Conservation (phyloP, 2,888 invertebrate genomes). For the Hypomecis punctinalis region DNA sequence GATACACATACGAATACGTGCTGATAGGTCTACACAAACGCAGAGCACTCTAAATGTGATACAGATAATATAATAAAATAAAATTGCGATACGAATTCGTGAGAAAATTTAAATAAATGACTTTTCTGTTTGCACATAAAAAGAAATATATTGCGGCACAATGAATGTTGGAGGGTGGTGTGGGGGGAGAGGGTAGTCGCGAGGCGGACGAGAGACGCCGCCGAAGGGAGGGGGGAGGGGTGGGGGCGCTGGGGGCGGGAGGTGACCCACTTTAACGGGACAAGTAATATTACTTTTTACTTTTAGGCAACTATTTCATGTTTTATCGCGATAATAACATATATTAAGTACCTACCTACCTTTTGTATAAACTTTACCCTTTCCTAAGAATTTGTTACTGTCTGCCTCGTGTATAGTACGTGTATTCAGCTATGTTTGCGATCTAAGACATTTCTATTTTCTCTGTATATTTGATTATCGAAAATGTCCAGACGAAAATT, state of each 20-base stretch:
- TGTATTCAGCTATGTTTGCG: slow-evolving; percentile 10
- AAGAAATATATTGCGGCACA: slow-evolving; percentile 86
- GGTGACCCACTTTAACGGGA: slow-evolving; percentile 86
- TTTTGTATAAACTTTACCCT: slow-evolving; percentile 59
- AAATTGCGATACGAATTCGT: slow-evolving; percentile 85
- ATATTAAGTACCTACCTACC: slow-evolving; percentile 53
- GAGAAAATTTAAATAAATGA: slow-evolving; percentile 86
- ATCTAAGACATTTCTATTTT: slow-evolving; percentile 13
- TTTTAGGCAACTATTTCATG: slow-evolving; percentile 85
- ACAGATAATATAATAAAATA: slow-evolving; percentile 85
- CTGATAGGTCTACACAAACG: slow-evolving; percentile 62
- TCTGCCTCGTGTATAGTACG: slow-evolving; percentile 14
- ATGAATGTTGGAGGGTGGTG: slow-evolving; percentile 81
- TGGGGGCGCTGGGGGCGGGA: slow-evolving; percentile 58
- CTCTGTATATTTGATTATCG: slow-evolving; percentile 8
- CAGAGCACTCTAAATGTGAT: slow-evolving; percentile 79
- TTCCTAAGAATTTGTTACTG: slow-evolving; percentile 49
- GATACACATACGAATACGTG: slow-evolving; percentile 49
- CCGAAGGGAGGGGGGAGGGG: slow-evolving; percentile 51
- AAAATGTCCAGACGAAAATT: slow-evolving; percentile 22
- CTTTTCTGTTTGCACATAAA: slow-evolving; percentile 86
- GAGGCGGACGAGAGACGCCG: slow-evolving; percentile 72
- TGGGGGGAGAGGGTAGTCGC: slow-evolving; percentile 75
- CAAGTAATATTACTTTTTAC: slow-evolving; percentile 86
- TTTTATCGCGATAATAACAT: slow-evolving; percentile 82